Evolutionary conservation across 2,888 invertebrate species (phyloP).

Genomic region (Orchesellides sinensis): DNA sequence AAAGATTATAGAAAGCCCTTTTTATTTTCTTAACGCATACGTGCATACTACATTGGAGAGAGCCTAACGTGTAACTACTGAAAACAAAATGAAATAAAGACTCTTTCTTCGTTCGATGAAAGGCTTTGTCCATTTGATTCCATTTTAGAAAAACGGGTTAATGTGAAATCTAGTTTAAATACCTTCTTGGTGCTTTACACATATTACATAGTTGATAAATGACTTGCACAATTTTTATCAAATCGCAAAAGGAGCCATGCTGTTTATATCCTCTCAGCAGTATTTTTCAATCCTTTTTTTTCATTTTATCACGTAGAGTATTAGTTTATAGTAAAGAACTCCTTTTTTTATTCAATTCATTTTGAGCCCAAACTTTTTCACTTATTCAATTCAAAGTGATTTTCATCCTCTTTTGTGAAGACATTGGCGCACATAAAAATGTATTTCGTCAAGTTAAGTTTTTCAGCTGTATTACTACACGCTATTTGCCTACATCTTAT

Average conservation of each 20-base stretch:
- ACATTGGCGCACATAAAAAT: slow-evolving; percentile 33
- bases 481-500: slow-evolving; percentile 18
- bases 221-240: slow-evolving; percentile 59
- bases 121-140: slow-evolving; percentile 4
- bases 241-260: slow-evolving; percentile 57
- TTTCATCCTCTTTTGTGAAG: slow-evolving; percentile 54
- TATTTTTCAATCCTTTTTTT: slow-evolving; percentile 43
- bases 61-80: not conserved
- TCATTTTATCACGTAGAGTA: slow-evolving; percentile 57
- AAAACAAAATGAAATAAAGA: not conserved
- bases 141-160: slow-evolving; percentile 39
- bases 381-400: slow-evolving; percentile 57
- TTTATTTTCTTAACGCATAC: not conserved
- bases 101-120: not conserved
- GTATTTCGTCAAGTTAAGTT: slow-evolving; percentile 36
- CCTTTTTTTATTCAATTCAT: slow-evolving; percentile 34
- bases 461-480: too few relatives aligned
- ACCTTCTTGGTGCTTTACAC: slow-evolving; percentile 43
- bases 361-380: slow-evolving; percentile 46
- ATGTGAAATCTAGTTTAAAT: slow-evolving; percentile 51
- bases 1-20: not conserved
- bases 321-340: slow-evolving; percentile 30
- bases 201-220: slow-evolving; percentile 39
- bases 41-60: not conserved
- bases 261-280: slow-evolving; percentile 46